A percentile compares a stretch with the other conserved stretches of the same genome.
Evolutionary conservation across 2,888 invertebrate genomes (phyloP).

Genomic region (Carcina quercana): DNA sequence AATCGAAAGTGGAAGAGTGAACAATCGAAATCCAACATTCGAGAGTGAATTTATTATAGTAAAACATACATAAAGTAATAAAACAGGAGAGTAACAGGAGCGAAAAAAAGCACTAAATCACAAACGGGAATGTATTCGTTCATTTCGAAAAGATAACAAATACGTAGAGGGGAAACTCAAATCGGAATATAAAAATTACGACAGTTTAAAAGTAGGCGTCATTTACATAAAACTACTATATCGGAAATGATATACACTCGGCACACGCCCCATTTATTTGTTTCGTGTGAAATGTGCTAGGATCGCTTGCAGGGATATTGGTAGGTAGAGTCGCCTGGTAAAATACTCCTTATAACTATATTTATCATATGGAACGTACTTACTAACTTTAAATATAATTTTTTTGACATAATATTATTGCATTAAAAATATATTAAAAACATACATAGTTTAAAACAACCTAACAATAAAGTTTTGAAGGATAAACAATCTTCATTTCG

Average conservation of each 20-base stretch:
- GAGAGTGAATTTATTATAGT: background rate
- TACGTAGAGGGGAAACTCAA: constrained; percentile 56
- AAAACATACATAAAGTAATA: constrained; percentile 15
- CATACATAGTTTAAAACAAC: no score
- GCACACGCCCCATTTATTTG: constrained; percentile 47
- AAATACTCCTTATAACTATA: no score
- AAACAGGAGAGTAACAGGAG: constrained; percentile 24
- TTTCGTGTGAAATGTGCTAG: constrained; percentile 35
- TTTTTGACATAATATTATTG: no score
- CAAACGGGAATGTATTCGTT: constrained; percentile 60
- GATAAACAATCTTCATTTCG: no score
- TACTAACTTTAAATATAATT: no score
- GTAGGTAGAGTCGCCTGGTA: no score
- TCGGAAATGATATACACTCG: constrained; percentile 58
- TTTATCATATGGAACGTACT: no score
- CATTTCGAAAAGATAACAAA: constrained; percentile 63
- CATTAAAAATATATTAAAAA: no score
- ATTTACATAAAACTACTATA: constrained; percentile 72
- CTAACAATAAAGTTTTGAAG: no score
- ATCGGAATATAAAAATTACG: constrained; percentile 73
- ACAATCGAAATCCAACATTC: no score
- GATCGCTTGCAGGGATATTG: background rate
- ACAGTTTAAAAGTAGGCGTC: constrained; percentile 71
- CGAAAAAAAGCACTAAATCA: constrained; percentile 58
- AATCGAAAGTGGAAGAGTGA: no score